Evolutionary conservation across 2,113 vertebrate species (phyloP).

Genomic region (Nestor notabilis): DNA sequence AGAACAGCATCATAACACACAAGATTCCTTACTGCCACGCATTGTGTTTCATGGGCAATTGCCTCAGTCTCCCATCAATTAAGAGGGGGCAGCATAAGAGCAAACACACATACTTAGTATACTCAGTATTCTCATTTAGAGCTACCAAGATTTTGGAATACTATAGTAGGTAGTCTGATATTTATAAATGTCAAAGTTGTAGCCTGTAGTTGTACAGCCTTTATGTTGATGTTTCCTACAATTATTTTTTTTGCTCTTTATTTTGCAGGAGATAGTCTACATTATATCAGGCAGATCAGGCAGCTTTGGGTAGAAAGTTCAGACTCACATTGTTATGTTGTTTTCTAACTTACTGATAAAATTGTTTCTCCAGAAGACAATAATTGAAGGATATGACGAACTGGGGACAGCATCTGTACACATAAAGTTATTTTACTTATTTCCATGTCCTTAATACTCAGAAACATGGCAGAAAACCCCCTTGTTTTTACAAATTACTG

Average conservation of each 20-base stretch:
- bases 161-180: background rate
- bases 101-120: background rate
- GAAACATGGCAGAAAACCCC: background rate
- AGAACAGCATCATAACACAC: background rate
- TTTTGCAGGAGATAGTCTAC: background rate
- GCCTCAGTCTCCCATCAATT: background rate
- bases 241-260: background rate
- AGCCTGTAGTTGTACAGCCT: background rate
- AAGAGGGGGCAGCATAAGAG: background rate
- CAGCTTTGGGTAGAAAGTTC: background rate
- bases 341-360: background rate
- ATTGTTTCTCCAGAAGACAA: background rate
- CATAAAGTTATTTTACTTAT: background rate
- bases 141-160: background rate
- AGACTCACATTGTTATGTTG: background rate
- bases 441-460: background rate
- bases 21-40: fast-evolving
- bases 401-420: background rate
- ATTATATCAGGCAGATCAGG: background rate
- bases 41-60: background rate
- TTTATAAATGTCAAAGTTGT: background rate
- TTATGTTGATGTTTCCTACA: background rate
- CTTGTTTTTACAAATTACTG: background rate
- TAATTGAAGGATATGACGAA: background rate
- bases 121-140: background rate